Evolutionary conservation across 2,797 vertebrate genomes (phyloP).

Genomic region (Zenarchopterus dispar): DNA sequence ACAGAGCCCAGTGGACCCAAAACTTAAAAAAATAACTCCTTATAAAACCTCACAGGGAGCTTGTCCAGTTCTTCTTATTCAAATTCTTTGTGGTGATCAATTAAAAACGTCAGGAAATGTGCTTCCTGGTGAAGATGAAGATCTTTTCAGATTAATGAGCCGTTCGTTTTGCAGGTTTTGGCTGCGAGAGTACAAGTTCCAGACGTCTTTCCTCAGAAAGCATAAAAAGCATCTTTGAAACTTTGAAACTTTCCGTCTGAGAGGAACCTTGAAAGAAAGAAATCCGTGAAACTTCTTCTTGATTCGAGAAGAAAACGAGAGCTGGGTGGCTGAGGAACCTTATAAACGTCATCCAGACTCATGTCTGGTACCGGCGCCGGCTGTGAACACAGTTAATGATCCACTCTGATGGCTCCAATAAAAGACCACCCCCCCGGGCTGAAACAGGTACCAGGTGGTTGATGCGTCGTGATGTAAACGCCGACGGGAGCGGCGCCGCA

Average conservation of each 20-base stretch:
- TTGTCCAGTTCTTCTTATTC: no score
- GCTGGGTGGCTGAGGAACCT: slow-evolving; percentile 30
- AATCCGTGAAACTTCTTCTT: slow-evolving; percentile 39
- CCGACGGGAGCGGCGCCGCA: slow-evolving; percentile 3
- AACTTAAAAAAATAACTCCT: no score
- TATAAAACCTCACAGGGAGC: no score
- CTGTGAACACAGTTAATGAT: slow-evolving; percentile 27
- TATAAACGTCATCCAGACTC: slow-evolving; percentile 56
- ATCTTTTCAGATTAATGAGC: no score
- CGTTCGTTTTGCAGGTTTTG: neutral
- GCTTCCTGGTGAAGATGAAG: no score
- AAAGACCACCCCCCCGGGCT: slow-evolving; percentile 15
- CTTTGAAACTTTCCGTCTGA: neutral
- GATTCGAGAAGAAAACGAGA: slow-evolving; percentile 17
- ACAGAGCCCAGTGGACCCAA: no score
- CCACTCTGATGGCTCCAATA: slow-evolving; percentile 17
- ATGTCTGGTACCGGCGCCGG: neutral
- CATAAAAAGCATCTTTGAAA: slow-evolving; percentile 1
- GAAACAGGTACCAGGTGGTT: slow-evolving; percentile 51
- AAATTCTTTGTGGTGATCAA: no score
- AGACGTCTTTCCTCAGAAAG: slow-evolving; percentile 8
- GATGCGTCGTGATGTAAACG: slow-evolving; percentile 34
- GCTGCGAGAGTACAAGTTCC: slow-evolving; percentile 6
- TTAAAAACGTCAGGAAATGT: no score
- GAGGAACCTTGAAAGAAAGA: slow-evolving; percentile 4